Conservation (phyloP, 2,113 vertebrate species). For the Malurus melanocephalus region DNA sequence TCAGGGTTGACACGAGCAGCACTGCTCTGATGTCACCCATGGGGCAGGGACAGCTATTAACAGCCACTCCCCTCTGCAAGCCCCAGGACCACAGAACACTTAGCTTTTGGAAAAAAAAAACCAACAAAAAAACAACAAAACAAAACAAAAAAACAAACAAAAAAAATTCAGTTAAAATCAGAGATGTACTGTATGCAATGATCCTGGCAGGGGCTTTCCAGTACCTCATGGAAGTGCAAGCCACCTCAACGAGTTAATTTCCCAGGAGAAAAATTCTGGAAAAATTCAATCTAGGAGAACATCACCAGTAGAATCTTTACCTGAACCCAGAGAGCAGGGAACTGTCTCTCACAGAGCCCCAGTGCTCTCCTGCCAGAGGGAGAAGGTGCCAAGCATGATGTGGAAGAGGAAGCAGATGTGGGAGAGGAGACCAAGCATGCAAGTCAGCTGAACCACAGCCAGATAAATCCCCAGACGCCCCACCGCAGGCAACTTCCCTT, state of each 20-base stretch:
- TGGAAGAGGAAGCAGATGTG: slow-evolving; percentile 49
- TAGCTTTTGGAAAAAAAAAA: not conserved
- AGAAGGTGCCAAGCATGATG: not conserved
- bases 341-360: not conserved
- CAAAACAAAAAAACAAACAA: too few relatives aligned
- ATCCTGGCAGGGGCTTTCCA: not conserved
- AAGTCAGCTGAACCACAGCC: slow-evolving; percentile 13
- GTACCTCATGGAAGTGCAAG: not conserved
- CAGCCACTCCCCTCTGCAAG: not conserved
- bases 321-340: not conserved
- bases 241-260: not conserved
- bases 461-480: not conserved
- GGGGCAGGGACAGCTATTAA: accelerated
- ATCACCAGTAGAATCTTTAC: not conserved
- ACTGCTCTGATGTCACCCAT: accelerated
- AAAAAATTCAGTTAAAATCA: not conserved
- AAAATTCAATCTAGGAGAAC: not conserved
- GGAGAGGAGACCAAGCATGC: not conserved
- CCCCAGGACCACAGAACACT: not conserved
- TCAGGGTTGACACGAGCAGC: accelerated
- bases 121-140: not conserved
- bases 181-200: accelerated
- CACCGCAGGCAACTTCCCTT: slow-evolving; percentile 7
- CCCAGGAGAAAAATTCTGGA: not conserved
- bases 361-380: not conserved